Base-by-base conservation (phyloP, 2,797 vertebrate genomes). In the Hapalemur alaotrensis region DNA sequence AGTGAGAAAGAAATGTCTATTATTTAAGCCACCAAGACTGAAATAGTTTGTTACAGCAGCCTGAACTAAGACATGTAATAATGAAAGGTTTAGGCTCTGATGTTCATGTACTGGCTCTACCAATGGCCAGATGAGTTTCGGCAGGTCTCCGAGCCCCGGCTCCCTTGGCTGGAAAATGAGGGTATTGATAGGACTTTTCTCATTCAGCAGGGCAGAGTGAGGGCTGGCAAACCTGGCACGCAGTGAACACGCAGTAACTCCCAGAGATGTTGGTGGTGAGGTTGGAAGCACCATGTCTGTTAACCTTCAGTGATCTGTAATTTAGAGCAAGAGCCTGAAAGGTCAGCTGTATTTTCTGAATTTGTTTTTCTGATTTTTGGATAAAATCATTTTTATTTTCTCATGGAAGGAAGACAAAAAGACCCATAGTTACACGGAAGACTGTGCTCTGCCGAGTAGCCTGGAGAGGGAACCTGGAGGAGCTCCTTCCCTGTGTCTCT, bases 301-400 rank as follows among this genome's bases (percentile, higher is more conserved):
- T 32, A 83, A 90, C 57, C 25, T 83, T 28, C 32, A 41, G 4
- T 17, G 14, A 35, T 20, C 28, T n/a, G 25, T 11, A 23, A 38
- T 52, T 65, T 91, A 57, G 41, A 95, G 12, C 5, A 83, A n/a
- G 41, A 67, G 11, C 4, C 46, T 86, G 54, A 78, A 79, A 70
- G 35, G 13, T 89, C 69, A 52, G 20, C 25, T 89, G 85, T 61
- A 28, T 63, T 78, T 94, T 76, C 25, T 73, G 30, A 22, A 17
- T 85, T 73, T 57, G 4, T 2, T 52, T 50, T 5, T 23, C 50
- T 38, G 17, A 93, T 75, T 87, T 96, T 35, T 25, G 23, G 50
- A 52, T 61, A 46, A 69, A 76, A 80, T 76, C 5, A n/a, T 82
- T 82, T 91, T 41, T 46, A 61, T 78, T 89, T 88, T 80, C 54